Conservation (phyloP, 2,797 vertebrate genomes). For the Siniperca scherzeri region DNA sequence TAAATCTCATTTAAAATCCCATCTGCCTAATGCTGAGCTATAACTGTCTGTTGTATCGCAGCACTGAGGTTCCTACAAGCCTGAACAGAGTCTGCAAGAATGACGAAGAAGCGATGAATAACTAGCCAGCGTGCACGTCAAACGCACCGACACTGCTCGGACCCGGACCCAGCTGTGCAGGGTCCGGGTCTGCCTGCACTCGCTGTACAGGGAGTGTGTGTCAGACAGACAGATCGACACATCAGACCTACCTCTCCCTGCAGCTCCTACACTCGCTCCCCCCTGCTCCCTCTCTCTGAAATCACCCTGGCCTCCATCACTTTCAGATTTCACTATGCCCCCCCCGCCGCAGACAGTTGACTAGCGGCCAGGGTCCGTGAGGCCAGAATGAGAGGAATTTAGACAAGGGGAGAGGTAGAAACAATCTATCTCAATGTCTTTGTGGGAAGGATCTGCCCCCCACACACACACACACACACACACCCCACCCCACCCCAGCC, state of each 20-base stretch:
- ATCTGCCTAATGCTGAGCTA: background rate
- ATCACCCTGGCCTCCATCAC: constrained; percentile 27
- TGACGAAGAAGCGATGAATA: background rate
- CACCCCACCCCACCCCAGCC: constrained; percentile 4
- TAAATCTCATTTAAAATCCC: background rate
- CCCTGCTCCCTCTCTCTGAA: constrained; percentile 13
- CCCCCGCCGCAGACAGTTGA: constrained; percentile 34
- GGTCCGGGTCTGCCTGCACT: no score
- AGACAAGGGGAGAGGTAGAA: constrained; percentile 61
- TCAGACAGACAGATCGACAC: no score
- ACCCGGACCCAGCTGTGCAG: no score
- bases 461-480: constrained; percentile 67
- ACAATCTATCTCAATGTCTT: constrained; percentile 65
- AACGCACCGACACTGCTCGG: no score
- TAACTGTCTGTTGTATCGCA: background rate
- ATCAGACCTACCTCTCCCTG: background rate
- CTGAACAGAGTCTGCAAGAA: background rate
- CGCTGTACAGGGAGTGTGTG: no score
- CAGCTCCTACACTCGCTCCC: background rate
- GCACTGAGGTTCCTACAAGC: background rate
- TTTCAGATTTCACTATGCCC: constrained; percentile 27
- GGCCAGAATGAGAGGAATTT: constrained; percentile 78
- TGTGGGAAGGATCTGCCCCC: constrained; percentile 58
- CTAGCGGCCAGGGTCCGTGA: constrained; percentile 56
- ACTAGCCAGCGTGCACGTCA: background rate